Evolutionary conservation across 2,888 invertebrate species (phyloP), one percentile per base, ranked within the genome.

Genomic region (Odontomyia ornata): DNA sequence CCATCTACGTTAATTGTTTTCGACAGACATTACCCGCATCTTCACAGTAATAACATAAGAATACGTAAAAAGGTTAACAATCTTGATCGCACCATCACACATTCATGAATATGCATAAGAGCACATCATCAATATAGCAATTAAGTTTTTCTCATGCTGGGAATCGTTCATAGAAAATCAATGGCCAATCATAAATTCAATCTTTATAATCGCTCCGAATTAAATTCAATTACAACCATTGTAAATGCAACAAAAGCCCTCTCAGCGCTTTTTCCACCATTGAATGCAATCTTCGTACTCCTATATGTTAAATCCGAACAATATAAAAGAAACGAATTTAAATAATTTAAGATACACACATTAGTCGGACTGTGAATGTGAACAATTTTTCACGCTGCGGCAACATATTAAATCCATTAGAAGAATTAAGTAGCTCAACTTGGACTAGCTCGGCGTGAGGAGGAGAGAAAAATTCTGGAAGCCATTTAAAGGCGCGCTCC

Each of bases 161-260:
- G 27, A 62, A 62, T 62, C 28, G n/a, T 62, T 4, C 18, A 62
- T 62, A 62, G 62, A 62, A 62, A 62, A 62, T 62, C 62, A 62
- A 62, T 27, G 11, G 5, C n/a, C 62, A 62, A 62, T 62, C 62
- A 62, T 62, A 27, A 27, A 62, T 62, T 62, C 62, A 62, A 62
- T 62, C 62, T 27, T 1, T 28, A 28, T 62, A 62, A 62, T 62
- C 52, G 27, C 3, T 4, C 62, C n/a, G 62, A 62, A 62, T 62
- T 62, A 62, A 62, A 62, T 62, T 62, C 62, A 62, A 62, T 62
- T 62, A 62, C 62, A 62, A 62, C 28, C 62, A 27, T 62, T 25
- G 62, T 62, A 62, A 57, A 62, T 62, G 27, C 25, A 62, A 62
- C 62, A 27, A 62, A 27, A 27, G 27, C 60, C 52, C 52, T 52